Percentiles rank a stretch among this genome's conserved stretches.
These are phyloP conservation scores for Archips crataeganus DNA, from an alignment of 2,888 invertebrate species.

Conservation along the genomic window DNA sequence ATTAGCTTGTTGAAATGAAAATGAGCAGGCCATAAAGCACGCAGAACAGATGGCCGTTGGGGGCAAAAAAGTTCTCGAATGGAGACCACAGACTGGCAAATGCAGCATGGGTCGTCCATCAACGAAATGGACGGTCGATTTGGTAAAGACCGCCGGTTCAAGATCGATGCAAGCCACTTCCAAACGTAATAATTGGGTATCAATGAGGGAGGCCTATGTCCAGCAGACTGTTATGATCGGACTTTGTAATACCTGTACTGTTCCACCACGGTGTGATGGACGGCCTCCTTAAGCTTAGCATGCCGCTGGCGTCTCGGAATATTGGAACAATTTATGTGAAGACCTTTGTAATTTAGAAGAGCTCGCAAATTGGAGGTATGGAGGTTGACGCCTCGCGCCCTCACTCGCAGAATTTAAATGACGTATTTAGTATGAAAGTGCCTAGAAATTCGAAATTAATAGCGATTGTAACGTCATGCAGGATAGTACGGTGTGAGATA, in stretches of 20 bases:
- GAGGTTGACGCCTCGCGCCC: slow-evolving; percentile 72
- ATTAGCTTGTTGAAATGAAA: no score
- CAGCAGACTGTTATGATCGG: no score
- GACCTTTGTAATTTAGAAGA: slow-evolving; percentile 82
- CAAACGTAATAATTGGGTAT: no score
- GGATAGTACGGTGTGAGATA: slow-evolving; percentile 5
- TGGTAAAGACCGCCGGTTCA: no score
- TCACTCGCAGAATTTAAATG: slow-evolving; percentile 66
- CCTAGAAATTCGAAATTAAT: slow-evolving; percentile 24
- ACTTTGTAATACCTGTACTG: not conserved
- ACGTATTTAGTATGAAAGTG: slow-evolving; percentile 55
- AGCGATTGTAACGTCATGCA: slow-evolving; percentile 6
- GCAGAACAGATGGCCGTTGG: no score
- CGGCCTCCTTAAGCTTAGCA: slow-evolving; percentile 71
- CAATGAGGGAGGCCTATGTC: no score
- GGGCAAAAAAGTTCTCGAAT: no score
- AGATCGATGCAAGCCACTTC: no score
- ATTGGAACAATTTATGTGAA: slow-evolving; percentile 84
- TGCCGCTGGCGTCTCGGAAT: slow-evolving; percentile 78
- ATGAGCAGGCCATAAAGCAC: no score
- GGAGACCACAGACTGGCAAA: no score
- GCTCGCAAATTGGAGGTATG: slow-evolving; percentile 80
- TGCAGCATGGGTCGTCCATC: no score
- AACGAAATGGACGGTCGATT: no score
- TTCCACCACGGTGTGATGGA: slow-evolving; percentile 58